These are phyloP conservation scores for Caenorhabditis afra DNA, from an alignment of 2,888 invertebrate genomes.

Conservation along the genomic window DNA sequence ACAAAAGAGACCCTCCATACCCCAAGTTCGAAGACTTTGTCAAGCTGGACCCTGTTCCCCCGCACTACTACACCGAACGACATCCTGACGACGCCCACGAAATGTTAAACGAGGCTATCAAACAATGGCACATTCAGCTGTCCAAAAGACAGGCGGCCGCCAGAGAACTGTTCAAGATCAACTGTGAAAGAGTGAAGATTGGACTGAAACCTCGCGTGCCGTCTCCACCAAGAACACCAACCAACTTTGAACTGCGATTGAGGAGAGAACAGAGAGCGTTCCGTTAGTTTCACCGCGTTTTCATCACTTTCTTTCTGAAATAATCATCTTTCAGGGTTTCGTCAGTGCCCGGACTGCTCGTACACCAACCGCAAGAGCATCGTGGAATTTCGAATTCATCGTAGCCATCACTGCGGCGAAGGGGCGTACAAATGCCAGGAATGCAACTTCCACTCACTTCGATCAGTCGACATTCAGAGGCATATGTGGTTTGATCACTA, in stretches of 20 bases:
- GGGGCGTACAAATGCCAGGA: constrained; percentile 11
- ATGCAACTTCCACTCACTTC: constrained; percentile 11
- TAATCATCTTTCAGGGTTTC: constrained; percentile 21
- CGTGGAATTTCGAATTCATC: constrained; percentile 10
- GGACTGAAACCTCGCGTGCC: too few species aligned
- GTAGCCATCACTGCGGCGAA: constrained; percentile 1
- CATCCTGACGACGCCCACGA: background rate
- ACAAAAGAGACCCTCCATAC: background rate
- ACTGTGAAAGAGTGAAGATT: too few species aligned
- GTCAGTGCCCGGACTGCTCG: constrained; percentile 28
- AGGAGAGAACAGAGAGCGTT: too few species aligned
- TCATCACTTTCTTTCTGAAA: too few species aligned
- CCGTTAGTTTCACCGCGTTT: too few species aligned
- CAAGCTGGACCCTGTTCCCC: background rate
- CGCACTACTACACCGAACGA: background rate
- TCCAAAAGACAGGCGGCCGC: too few species aligned
- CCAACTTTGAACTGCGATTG: too few species aligned
- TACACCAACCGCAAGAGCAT: constrained; percentile 5
- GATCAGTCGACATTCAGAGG: background rate
- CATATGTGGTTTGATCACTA: constrained; percentile 36
- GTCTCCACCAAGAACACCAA: too few species aligned
- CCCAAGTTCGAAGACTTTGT: constrained; percentile 14
- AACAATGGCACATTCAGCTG: background rate
- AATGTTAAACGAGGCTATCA: background rate
- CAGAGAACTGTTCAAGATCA: too few species aligned